Conservation (phyloP, 2,888 invertebrate species). For the Eretmocerus hayati region DNA sequence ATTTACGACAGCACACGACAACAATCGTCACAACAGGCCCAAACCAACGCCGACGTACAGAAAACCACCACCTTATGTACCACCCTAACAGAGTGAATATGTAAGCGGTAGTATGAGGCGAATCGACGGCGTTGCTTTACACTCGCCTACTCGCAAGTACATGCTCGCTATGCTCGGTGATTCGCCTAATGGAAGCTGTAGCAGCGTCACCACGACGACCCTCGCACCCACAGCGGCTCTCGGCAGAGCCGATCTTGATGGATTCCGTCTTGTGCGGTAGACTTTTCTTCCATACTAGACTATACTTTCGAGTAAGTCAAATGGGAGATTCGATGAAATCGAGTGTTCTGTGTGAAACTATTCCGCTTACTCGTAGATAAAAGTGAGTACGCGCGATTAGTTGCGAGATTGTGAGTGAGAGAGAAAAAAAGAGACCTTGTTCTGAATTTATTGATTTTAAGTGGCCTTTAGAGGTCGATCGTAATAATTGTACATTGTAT, state of each 20-base stretch:
- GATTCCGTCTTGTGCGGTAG: slow-evolving; percentile 21
- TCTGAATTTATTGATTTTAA: neutral
- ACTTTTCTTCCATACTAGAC: slow-evolving; percentile 1
- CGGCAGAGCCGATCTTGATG: slow-evolving; percentile 12
- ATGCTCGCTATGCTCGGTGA: slow-evolving; percentile 45
- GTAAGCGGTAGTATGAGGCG: slow-evolving; percentile 8
- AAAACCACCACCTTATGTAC: slow-evolving; percentile 94
- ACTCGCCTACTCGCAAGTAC: slow-evolving; percentile 43
- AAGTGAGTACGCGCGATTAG: neutral
- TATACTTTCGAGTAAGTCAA: no score
- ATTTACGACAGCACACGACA: slow-evolving; percentile 68
- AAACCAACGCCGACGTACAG: slow-evolving; percentile 86
- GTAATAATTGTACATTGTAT: neutral
- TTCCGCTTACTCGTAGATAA: no score
- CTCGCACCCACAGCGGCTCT: slow-evolving; percentile 8
- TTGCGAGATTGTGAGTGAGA: neutral
- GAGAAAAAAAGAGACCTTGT: neutral
- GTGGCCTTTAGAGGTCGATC: neutral
- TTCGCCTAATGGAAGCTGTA: slow-evolving; percentile 38
- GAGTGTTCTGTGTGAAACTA: no score
- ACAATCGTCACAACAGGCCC: slow-evolving; percentile 65
- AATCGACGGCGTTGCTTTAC: slow-evolving; percentile 27
- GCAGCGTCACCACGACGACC: slow-evolving; percentile 24
- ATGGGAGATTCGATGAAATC: no score
- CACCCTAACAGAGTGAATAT: slow-evolving; percentile 66